A percentile compares a stretch with the other conserved stretches of the same genome.
These are phyloP conservation scores for Lutjanus argentimaculatus DNA, from an alignment of 2,797 vertebrate genomes.

Conservation along the genomic window DNA sequence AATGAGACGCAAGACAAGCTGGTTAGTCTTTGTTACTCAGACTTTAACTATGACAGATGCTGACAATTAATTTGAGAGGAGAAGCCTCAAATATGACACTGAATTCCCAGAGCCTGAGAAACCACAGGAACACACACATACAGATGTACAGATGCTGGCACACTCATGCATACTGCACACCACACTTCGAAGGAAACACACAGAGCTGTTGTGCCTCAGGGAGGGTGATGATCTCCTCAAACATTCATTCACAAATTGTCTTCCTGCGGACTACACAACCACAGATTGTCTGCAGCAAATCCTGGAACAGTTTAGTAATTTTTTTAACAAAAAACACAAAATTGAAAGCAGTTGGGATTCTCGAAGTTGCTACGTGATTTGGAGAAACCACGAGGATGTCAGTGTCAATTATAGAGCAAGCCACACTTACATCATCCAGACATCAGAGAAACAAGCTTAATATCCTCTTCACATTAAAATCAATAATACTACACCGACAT, in stretches of 20 bases:
- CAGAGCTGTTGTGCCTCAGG: constrained; percentile 39
- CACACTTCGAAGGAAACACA: constrained; percentile 28
- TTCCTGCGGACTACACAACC: constrained; percentile 61
- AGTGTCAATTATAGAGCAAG: constrained; percentile 46
- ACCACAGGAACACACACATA: constrained; percentile 59
- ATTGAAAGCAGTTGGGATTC: constrained; percentile 67
- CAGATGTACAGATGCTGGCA: constrained; percentile 21
- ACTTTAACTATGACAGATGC: constrained; percentile 55
- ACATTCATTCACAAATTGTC: constrained; percentile 73
- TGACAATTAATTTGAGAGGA: constrained; percentile 52
- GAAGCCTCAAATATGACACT: constrained; percentile 62
- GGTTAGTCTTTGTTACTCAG: constrained; percentile 70
- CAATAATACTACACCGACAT: neutral
- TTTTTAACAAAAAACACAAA: constrained; percentile 46
- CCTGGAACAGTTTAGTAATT: constrained; percentile 49
- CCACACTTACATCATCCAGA: constrained; percentile 47
- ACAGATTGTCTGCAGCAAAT: constrained; percentile 65
- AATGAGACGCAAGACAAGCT: constrained; percentile 37
- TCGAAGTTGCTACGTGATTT: constrained; percentile 43
- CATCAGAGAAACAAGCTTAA: constrained; percentile 33
- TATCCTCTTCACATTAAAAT: constrained; percentile 30
- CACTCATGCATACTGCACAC: constrained; percentile 29
- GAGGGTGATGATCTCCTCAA: constrained; percentile 60
- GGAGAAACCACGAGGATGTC: constrained; percentile 57
- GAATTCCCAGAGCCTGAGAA: constrained; percentile 58